Base-by-base conservation (phyloP, 2,113 vertebrate species). In the Poeciliopsis occidentalis region DNA sequence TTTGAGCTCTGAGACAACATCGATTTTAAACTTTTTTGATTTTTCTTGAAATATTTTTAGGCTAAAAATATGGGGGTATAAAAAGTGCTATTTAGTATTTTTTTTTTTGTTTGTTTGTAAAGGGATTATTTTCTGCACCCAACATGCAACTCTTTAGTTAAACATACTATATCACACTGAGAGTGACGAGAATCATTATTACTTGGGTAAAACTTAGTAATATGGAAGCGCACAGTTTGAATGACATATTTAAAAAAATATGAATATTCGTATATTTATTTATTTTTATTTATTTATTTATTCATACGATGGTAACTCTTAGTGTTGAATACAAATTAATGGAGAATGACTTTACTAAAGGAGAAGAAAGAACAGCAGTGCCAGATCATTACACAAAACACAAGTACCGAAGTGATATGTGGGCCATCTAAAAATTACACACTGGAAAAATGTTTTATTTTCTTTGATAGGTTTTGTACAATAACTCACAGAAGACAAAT, bases 251-350 rank as follows among this genome's bases (percentile, higher is more conserved):
- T 83, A 1, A 3, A 87, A 72, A 32, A 17, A 67, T 87, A 65
- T 73, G 81, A 79, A 67, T 79, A 94, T 93, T 92, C 93, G 94
- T 94, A 85, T 94, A 95, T 95, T 94, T 95, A 94, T 95, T 94
- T 86, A 76, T 92, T 93, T 90, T 93, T 91, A 92, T 92, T 89
- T 93, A 92, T 94, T 92, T 88, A 91, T 94, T 93, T 92, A 91
- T 92, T 87, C 69, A 54, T 63, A 69, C 61, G 54, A 54, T 80
- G 73, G 44, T 31, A 66, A 75, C 84, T 77, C 75, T 71, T 32
- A 80, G 73, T 81, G 66, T 57, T 68, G 37, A 51, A 66, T 67
- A 69, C 39, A 76, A 37, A 44, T 17, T 37, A 71, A 83, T 27
- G 61, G 26, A 47, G 60, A 34, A 73, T 30, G 72, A 79, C 66